Base-by-base conservation (phyloP, 2,888 invertebrate genomes). In the Argyresthia goedartella region DNA sequence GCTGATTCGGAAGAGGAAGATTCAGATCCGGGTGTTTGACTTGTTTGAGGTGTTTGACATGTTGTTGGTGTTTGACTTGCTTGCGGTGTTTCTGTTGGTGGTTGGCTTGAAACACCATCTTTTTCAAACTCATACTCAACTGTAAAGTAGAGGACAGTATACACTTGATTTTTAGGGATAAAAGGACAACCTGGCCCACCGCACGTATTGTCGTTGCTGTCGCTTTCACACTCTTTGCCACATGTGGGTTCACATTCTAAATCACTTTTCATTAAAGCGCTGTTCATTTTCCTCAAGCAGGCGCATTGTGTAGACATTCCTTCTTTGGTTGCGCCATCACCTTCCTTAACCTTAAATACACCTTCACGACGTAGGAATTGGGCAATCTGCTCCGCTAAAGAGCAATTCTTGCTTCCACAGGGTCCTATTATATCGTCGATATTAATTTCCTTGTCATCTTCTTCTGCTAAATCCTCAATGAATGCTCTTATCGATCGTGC, bases 301-400 rank as follows among this genome's bases (percentile, higher is more conserved):
- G 71, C 81, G 53, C 86, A 86, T 60, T 82, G 82, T 49, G 85
- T 84, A n/a, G 80, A 71, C 11, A 79, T 60, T 33, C 77, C 85
- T 59, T 76, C 67, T 11, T 63, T 49, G 33, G 66, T 75, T 33
- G 56, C 58, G 8, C 65, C 67, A 14, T 70, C 58, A 16, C 54
- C 9, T 25, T 4, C 2, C 36, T 14, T 60, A 55, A 25, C 2
- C 36, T 14, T 60, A 55, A 85, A 85, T 15, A 59, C 62, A 33
- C 84, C 85, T 63, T 79, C 73, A 44, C 74, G 81, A 3, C 74
- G 67, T 13, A 86, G 63, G 51, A 85, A 81, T 49, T 82, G 63
- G 59, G 76, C 71, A 50, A 86, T 78, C 59, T 71, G 81, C 59
- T 77, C 70, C 45, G 74, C 80, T 55, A 85, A 57, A 45, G 72